phyloP scores from a whole-genome alignment of 23 tunicate genomes.

The Corella eumyota region DNA sequence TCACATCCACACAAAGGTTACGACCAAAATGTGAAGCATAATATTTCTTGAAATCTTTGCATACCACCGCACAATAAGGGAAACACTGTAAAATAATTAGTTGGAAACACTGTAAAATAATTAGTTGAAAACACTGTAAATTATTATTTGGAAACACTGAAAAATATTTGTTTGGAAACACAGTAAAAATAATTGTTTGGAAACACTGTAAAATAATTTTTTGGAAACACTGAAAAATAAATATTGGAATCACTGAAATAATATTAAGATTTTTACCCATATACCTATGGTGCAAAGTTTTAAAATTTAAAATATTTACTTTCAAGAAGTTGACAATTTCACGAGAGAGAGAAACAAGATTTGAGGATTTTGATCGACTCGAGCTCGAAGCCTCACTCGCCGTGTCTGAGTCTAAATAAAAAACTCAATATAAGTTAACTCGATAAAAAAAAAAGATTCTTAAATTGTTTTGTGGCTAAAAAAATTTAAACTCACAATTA shows the following conservation, averaged over 20 bases:
- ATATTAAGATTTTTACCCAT: too few relatives aligned
- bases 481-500: slow-evolving; percentile 13
- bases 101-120: too few relatives aligned
- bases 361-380: slow-evolving; percentile 44
- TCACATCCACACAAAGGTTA: slow-evolving; percentile 9
- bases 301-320: too few relatives aligned
- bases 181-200: too few relatives aligned
- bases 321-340: slow-evolving; percentile 63
- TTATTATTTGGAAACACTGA: too few relatives aligned
- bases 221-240: too few relatives aligned
- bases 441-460: background rate
- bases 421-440: background rate
- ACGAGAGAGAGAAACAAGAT: slow-evolving; percentile 25
- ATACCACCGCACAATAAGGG: slow-evolving; percentile 35
- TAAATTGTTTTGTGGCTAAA: background rate
- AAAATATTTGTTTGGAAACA: too few relatives aligned
- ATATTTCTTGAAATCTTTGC: slow-evolving; percentile 11
- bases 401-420: slow-evolving; percentile 38
- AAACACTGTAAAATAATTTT: too few relatives aligned
- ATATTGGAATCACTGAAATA: too few relatives aligned
- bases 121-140: too few relatives aligned
- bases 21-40: slow-evolving; percentile 29
- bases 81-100: too few relatives aligned
- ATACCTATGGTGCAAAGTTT: too few relatives aligned
- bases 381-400: slow-evolving; percentile 45